Conservation (phyloP, 1,140 invertebrate genomes). For the Monochamus saltuarius region DNA sequence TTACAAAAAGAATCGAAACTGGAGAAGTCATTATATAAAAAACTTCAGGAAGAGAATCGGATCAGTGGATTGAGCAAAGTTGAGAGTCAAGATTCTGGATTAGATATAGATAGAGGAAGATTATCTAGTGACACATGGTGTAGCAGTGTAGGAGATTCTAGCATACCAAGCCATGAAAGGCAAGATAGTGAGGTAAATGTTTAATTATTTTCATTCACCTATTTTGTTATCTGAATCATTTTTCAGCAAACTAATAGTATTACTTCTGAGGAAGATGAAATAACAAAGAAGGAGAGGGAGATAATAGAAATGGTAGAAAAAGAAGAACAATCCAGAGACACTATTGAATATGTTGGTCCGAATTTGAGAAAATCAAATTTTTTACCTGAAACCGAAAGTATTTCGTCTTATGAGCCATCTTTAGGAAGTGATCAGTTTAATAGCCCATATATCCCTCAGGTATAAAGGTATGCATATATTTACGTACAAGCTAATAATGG, state of each 20-base stretch:
- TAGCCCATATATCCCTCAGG: slow-evolving; percentile 42
- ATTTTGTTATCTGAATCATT: background rate
- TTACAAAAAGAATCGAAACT: slow-evolving; percentile 77
- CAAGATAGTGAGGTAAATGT: slow-evolving; percentile 67
- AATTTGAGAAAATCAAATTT: slow-evolving; percentile 4
- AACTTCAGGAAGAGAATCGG: slow-evolving; percentile 52
- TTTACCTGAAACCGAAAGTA: slow-evolving; percentile 10
- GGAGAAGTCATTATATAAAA: slow-evolving; percentile 69
- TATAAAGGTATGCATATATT: slow-evolving; percentile 16
- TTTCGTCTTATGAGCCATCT: slow-evolving; percentile 27
- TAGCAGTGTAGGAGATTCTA: slow-evolving; percentile 62
- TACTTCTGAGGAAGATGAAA: slow-evolving; percentile 69
- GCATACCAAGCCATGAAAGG: slow-evolving; percentile 69
- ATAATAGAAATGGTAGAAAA: slow-evolving; percentile 71
- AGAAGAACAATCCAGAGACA: slow-evolving; percentile 57
- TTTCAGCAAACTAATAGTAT: slow-evolving; percentile 47
- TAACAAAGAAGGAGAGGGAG: slow-evolving; percentile 69
- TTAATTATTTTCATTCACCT: background rate
- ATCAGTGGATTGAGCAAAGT: slow-evolving; percentile 41
- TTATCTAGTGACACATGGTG: slow-evolving; percentile 60
- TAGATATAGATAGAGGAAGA: slow-evolving; percentile 65
- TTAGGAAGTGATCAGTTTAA: slow-evolving; percentile 43
- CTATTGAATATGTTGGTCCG: slow-evolving; percentile 16
- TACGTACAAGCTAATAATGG: no score
- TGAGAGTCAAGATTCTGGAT: slow-evolving; percentile 74